These are phyloP conservation scores for Apis dorsata DNA, from an alignment of 1,140 invertebrate genomes.

Conservation along the genomic window DNA sequence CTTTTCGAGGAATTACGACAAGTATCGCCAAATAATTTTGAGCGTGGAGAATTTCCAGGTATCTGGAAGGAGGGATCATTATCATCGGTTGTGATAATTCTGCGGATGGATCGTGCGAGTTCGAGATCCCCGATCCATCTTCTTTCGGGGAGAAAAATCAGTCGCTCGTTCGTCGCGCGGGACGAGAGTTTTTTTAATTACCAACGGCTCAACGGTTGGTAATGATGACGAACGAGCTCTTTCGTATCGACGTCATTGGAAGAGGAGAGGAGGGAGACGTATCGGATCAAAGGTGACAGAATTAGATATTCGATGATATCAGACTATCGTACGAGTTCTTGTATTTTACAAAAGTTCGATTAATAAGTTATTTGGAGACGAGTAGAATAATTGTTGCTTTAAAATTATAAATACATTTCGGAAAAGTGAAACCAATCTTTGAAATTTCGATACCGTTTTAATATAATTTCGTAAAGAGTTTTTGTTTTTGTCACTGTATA, in stretches of 20 bases:
- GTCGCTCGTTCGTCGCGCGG: conserved; percentile 48
- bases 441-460: too few relatives aligned
- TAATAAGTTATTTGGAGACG: too few relatives aligned
- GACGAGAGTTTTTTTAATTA: conserved; percentile 52
- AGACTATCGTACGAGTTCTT: not conserved
- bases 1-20: conserved; percentile 29
- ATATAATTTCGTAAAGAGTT: too few relatives aligned
- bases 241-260: conserved; percentile 22
- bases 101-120: not conserved
- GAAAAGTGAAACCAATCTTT: too few relatives aligned
- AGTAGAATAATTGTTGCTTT: too few relatives aligned
- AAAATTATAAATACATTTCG: too few relatives aligned
- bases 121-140: not conserved
- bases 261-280: too few relatives aligned
- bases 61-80: not conserved
- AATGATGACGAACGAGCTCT: conserved; percentile 57
- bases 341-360: too few relatives aligned
- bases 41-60: not conserved
- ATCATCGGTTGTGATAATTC: conserved; percentile 1
- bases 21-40: conserved; percentile 21
- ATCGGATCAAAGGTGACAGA: not conserved
- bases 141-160: conserved; percentile 30
- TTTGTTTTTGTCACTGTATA: too few relatives aligned
- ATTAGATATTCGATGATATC: too few relatives aligned
- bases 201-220: not conserved